Conservation (phyloP, 2,113 vertebrate species). For the Melanerpes aurifrons region DNA sequence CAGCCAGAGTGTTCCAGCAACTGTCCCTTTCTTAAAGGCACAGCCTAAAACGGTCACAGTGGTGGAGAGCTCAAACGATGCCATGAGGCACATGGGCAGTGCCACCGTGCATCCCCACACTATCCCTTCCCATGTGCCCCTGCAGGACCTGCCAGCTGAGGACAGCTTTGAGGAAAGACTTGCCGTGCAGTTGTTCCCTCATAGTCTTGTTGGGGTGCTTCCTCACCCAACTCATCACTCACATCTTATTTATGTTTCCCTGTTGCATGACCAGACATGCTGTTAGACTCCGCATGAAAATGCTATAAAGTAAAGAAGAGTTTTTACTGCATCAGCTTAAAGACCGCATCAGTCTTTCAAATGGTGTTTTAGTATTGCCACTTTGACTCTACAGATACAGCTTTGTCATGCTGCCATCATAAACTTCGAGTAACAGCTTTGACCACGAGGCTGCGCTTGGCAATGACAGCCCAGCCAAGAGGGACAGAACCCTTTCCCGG, state of each 20-base stretch:
- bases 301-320: conserved; percentile 33
- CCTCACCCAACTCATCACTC: neutral
- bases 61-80: too few species aligned
- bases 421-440: conserved; percentile 41
- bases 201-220: neutral
- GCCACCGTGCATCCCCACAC: accelerated
- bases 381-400: conserved; percentile 40
- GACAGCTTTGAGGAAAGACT: neutral
- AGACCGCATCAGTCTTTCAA: conserved; percentile 63
- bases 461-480: conserved; percentile 1
- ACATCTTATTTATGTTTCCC: conserved; percentile 20
- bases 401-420: conserved; percentile 41
- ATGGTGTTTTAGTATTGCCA: conserved; percentile 45
- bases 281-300: conserved; percentile 11
- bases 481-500: neutral
- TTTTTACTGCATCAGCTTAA: neutral
- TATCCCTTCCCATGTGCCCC: neutral
- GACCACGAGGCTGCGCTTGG: conserved; percentile 3
- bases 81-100: accelerated
- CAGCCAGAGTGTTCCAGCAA: too few species aligned
- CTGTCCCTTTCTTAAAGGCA: too few species aligned
- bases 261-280: neutral
- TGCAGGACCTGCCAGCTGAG: neutral
- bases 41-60: too few species aligned
- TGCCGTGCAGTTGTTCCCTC: neutral